phyloP scores from a whole-genome alignment of 2,888 invertebrate genomes.

The Tenthredo amoena region DNA sequence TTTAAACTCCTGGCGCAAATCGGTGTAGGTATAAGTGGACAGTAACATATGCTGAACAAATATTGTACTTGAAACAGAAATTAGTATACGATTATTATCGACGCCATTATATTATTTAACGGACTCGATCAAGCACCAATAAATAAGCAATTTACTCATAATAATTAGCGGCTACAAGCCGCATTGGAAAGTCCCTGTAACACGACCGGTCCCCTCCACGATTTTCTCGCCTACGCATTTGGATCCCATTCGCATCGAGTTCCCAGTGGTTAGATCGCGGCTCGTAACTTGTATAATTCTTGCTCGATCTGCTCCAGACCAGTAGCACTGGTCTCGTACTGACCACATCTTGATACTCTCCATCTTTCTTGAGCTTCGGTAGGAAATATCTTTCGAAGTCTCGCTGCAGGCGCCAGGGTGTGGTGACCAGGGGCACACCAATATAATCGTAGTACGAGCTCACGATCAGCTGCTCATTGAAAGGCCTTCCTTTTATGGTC shows the following conservation, averaged over 20 bases:
- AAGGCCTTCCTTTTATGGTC: slow-evolving; percentile 38
- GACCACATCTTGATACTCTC: neutral
- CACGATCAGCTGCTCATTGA: slow-evolving; percentile 30
- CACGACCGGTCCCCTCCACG: neutral
- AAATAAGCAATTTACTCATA: slow-evolving; percentile 36
- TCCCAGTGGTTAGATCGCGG: slow-evolving; percentile 15
- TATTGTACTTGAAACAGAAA: neutral
- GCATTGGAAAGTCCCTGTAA: slow-evolving; percentile 27
- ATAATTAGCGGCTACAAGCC: slow-evolving; percentile 44
- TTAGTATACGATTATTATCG: slow-evolving; percentile 43
- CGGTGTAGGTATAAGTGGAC: neutral
- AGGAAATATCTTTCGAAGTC: slow-evolving; percentile 19
- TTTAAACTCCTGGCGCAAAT: neutral
- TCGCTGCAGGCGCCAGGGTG: slow-evolving; percentile 54
- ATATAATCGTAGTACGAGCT: slow-evolving; percentile 15
- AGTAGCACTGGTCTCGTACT: slow-evolving; percentile 12
- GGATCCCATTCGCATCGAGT: slow-evolving; percentile 19
- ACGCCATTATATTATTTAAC: slow-evolving; percentile 17
- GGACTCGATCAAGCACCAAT: slow-evolving; percentile 28
- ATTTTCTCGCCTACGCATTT: slow-evolving; percentile 8
- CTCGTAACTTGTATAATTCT: slow-evolving; percentile 24
- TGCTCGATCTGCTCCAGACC: slow-evolving; percentile 27
- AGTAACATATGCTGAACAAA: neutral
- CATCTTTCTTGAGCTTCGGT: slow-evolving; percentile 3
- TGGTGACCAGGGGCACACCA: slow-evolving; percentile 44